Evolutionary conservation across 53 echinoderm and acorn worm genomes (phyloP).

Genomic region (Antedon mediterranea): DNA sequence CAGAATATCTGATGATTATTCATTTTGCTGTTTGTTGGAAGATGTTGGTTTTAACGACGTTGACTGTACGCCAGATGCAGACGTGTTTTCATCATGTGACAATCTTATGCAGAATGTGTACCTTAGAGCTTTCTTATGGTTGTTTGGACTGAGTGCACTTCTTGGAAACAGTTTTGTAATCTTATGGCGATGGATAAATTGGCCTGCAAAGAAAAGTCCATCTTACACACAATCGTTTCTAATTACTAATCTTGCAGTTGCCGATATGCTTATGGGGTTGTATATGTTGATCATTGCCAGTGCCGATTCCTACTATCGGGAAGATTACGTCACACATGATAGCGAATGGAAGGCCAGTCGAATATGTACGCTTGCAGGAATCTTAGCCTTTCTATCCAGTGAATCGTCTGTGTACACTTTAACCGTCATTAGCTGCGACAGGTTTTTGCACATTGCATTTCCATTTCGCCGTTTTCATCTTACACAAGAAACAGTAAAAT

Average conservation of each 20-base stretch:
- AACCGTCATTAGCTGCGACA: conserved; percentile 61
- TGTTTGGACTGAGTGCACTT: conserved; percentile 72
- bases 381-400: conserved; percentile 66
- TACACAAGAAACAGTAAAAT: conserved; percentile 25
- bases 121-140: conserved; percentile 74
- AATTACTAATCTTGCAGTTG: conserved; percentile 74
- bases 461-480: conserved; percentile 47
- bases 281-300: conserved; percentile 89
- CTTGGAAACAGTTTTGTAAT: conserved; percentile 68
- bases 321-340: conserved; percentile 54
- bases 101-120: conserved; percentile 65
- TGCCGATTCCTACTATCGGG: conserved; percentile 49
- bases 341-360: conserved; percentile 39
- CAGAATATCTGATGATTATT: conserved; percentile 61
- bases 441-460: conserved; percentile 62
- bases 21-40: conserved; percentile 70
- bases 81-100: conserved; percentile 72
- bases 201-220: conserved; percentile 13
- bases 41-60: conserved; percentile 23
- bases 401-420: conserved; percentile 75
- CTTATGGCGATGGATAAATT: conserved; percentile 18
- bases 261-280: conserved; percentile 84
- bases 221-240: conserved; percentile 51
- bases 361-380: conserved; percentile 54
- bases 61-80: conserved; percentile 43